These are phyloP conservation scores for Isichthys henryi DNA, from an alignment of 2,113 vertebrate genomes.

Conservation along the genomic window DNA sequence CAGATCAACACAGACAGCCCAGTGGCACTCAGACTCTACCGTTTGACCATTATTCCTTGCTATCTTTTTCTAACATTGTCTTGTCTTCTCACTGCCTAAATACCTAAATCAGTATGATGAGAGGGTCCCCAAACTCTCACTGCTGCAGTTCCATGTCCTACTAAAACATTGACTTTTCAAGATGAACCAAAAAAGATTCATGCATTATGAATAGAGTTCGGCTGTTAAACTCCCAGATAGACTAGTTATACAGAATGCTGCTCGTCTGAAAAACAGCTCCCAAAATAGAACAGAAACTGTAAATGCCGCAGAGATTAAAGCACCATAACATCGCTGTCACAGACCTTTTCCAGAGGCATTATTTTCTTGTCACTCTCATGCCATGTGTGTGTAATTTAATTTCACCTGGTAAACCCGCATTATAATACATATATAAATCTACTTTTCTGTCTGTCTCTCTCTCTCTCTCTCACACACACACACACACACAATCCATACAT, in stretches of 20 bases:
- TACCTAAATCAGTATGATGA: neutral
- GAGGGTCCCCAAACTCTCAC: neutral
- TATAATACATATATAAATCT: neutral
- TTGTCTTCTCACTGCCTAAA: neutral
- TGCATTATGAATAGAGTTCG: neutral
- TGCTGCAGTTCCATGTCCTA: neutral
- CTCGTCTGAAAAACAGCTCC: neutral
- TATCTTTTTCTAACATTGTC: neutral
- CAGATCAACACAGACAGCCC: neutral
- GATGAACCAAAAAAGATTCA: neutral
- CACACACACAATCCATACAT: neutral
- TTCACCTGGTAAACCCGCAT: neutral
- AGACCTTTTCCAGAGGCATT: neutral
- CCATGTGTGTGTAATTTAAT: neutral
- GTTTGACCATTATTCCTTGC: neutral
- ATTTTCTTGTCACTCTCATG: neutral
- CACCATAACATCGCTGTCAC: neutral
- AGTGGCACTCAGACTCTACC: neutral
- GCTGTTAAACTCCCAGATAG: neutral
- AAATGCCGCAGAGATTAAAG: neutral
- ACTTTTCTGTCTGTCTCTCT: neutral
- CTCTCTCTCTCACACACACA: neutral
- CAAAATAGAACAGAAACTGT: neutral
- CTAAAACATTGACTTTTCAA: neutral
- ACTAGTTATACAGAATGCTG: neutral